phyloP scores from a whole-genome alignment of 2,797 vertebrate genomes.

The Danio albolineatus region DNA sequence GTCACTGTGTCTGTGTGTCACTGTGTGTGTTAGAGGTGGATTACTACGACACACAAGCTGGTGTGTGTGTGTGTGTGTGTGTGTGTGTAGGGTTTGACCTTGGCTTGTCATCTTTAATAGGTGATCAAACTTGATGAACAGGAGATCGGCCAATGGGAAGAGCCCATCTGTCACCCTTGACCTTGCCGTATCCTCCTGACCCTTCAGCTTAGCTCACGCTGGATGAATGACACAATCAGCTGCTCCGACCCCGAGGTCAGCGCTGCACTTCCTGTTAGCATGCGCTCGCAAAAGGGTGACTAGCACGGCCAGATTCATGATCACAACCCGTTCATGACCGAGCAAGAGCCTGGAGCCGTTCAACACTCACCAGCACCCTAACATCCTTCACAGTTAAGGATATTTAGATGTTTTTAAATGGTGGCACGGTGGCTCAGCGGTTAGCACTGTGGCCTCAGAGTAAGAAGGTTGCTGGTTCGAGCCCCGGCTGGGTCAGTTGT shows the following conservation, averaged over 20 bases:
- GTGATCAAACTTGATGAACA: slow-evolving; percentile 62
- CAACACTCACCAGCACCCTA: no score
- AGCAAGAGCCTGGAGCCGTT: no score
- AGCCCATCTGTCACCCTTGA: slow-evolving; percentile 74
- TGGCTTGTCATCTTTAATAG: slow-evolving; percentile 60
- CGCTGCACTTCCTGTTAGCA: slow-evolving; percentile 42
- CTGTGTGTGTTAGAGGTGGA: not conserved
- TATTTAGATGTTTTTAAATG: no score
- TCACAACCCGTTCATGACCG: no score
- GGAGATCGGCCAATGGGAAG: slow-evolving; percentile 50
- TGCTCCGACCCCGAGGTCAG: slow-evolving; percentile 75
- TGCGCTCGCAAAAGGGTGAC: not conserved
- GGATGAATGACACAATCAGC: slow-evolving; percentile 70
- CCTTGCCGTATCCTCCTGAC: slow-evolving; percentile 65
- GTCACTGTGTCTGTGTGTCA: no score
- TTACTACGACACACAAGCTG: not conserved
- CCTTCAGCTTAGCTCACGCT: slow-evolving; percentile 31
- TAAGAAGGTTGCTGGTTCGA: no score
- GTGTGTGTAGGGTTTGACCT: slow-evolving; percentile 41
- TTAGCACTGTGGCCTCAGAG: no score
- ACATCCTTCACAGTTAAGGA: no score
- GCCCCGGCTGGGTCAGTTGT: no score
- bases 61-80: not conserved
- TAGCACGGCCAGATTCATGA: not conserved
- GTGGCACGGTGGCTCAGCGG: no score